Evolutionary conservation across 2,888 invertebrate species (phyloP).

Genomic region (Leucophora obtusa): DNA sequence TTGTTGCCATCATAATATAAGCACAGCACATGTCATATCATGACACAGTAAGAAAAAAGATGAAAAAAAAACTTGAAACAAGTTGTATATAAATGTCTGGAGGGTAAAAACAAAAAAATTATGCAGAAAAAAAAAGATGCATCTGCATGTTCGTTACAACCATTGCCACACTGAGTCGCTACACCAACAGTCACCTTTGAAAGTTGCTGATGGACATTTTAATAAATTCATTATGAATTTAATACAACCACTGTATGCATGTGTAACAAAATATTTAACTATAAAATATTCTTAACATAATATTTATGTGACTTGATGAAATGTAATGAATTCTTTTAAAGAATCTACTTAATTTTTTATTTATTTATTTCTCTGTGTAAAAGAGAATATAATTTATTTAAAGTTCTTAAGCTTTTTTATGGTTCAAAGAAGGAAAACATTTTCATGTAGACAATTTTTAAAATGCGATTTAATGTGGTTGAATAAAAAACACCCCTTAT

Average conservation of each 20-base stretch:
- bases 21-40: conserved; percentile 35
- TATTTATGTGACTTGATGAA: background rate
- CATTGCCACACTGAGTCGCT: background rate
- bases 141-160: background rate
- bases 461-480: background rate
- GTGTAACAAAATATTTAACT: background rate
- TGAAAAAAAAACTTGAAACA: background rate
- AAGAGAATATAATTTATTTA: background rate
- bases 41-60: conserved; percentile 21
- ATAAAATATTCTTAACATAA: background rate
- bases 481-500: background rate
- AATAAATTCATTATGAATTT: conserved; percentile 48
- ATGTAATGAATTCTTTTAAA: background rate
- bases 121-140: conserved; percentile 1
- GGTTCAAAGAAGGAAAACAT: background rate
- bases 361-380: no score
- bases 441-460: background rate
- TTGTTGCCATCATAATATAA: conserved; percentile 21
- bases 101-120: conserved; percentile 33
- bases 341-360: no score
- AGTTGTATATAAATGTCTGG: conserved; percentile 24
- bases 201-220: conserved; percentile 36
- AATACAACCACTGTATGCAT: background rate
- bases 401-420: background rate
- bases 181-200: conserved; percentile 7